Evolutionary conservation across 2,113 vertebrate genomes (phyloP).

Genomic region (Rhinopomastus cyanomelas): DNA sequence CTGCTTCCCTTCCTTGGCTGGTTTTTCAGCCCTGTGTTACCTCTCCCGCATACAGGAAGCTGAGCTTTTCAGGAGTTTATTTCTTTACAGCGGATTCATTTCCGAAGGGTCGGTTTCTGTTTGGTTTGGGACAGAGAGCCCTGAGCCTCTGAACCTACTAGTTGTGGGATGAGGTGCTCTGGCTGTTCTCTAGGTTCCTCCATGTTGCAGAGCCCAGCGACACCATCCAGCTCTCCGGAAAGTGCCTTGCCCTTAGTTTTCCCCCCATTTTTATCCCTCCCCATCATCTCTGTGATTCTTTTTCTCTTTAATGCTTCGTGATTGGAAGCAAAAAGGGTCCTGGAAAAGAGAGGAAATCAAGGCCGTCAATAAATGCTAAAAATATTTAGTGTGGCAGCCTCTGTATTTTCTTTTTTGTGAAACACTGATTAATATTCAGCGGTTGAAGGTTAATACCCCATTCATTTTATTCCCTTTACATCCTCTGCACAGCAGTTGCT

Average conservation of each 20-base stretch:
- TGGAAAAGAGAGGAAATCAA: conserved; percentile 75
- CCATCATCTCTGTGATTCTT: conserved; percentile 6
- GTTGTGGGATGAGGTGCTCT: conserved; percentile 1
- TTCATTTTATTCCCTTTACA: conserved; percentile 87
- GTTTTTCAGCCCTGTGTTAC: conserved; percentile 38
- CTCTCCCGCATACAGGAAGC: conserved; percentile 41
- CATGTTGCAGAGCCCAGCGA: conserved; percentile 16
- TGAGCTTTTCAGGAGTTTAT: conserved; percentile 62
- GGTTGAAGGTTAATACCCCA: conserved; percentile 87
- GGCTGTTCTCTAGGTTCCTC: conserved; percentile 16
- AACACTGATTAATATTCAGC: conserved; percentile 96
- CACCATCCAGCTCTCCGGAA: neutral
- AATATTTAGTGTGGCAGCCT: conserved; percentile 92
- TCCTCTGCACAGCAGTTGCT: conserved; percentile 83
- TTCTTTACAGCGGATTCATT: conserved; percentile 60
- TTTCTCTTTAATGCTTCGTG: conserved; percentile 59
- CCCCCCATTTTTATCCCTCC: neutral
- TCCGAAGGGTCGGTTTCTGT: conserved; percentile 68
- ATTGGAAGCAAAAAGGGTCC: conserved; percentile 66
- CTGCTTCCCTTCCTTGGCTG: conserved; percentile 22
- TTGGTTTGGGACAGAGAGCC: conserved; percentile 56
- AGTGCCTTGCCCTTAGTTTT: neutral
- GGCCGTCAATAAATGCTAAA: conserved; percentile 83
- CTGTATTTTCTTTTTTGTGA: conserved; percentile 95
- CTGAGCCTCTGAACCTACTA: conserved; percentile 3